Evolutionary conservation across 2,797 vertebrate genomes (phyloP).

Genomic region (Euthynnus affinis): DNA sequence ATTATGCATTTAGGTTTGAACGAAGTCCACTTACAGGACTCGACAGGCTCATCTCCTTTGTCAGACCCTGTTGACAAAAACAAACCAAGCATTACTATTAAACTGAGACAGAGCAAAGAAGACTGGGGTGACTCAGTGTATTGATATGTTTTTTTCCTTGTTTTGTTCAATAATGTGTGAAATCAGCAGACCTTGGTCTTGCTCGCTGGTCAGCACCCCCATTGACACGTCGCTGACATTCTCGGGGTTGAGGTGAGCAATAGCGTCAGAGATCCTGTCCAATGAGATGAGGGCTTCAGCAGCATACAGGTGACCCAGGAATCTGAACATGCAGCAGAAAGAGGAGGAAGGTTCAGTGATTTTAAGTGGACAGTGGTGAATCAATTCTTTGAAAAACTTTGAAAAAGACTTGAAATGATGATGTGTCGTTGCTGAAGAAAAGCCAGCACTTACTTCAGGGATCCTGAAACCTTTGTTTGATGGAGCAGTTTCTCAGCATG

Average conservation of each 20-base stretch:
- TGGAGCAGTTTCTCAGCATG: slow-evolving; percentile 97
- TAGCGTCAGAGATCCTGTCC: slow-evolving; percentile 98
- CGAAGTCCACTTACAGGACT: slow-evolving; percentile 90
- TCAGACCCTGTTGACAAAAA: slow-evolving; percentile 89
- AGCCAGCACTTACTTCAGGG: slow-evolving; percentile 92
- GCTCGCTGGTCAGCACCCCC: slow-evolving; percentile 93
- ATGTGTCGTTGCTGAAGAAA: background rate
- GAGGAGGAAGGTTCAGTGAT: background rate
- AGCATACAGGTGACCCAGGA: slow-evolving; percentile 97
- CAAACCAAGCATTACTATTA: background rate
- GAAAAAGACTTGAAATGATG: too few species aligned
- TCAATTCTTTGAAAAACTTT: too few species aligned
- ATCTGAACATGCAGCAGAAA: slow-evolving; percentile 81
- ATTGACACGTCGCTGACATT: slow-evolving; percentile 97
- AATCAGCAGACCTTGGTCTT: slow-evolving; percentile 92
- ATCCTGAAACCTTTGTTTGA: slow-evolving; percentile 96
- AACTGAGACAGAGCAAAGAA: background rate
- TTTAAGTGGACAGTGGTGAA: too few species aligned
- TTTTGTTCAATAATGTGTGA: too few species aligned
- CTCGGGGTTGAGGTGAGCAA: slow-evolving; percentile 96
- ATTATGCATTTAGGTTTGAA: background rate
- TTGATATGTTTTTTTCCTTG: too few species aligned
- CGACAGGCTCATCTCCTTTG: slow-evolving; percentile 95
- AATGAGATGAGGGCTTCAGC: slow-evolving; percentile 98
- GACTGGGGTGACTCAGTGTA: too few species aligned